Evolutionary conservation across 2,113 vertebrate species (phyloP), one percentile per base, ranked within the genome.

Genomic region (Aphelocoma coerulescens): DNA sequence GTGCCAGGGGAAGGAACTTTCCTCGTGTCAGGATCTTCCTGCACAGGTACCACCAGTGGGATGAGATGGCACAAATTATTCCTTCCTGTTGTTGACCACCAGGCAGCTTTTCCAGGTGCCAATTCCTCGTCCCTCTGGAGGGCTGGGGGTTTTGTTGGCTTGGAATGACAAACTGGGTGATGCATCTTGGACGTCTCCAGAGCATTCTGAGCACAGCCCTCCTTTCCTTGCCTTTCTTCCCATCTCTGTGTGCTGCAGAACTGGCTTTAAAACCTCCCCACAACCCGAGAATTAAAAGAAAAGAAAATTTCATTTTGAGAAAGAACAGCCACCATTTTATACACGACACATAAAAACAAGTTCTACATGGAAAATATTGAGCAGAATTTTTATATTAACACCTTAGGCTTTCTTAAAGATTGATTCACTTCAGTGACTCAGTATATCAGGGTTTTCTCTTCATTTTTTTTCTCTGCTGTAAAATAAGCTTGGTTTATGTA

Each of bases 401-500:
- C 65, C 62, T 92, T 59, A 44, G 72, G 88, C 91, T 95, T 93
- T n/a, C 82, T 93, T 44, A 67, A 88, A 94, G 89, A 61, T 91
- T 85, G 54, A 90, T 54, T 85, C 54, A 84, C 78, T 91, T 83
- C 85, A 62, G 6, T 85, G 85, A 95, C 89, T 97, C 89, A 83
- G 10, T 61, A 66, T 59, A 52, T 96, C 59, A 16, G 37, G 85
- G 10, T 74, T 95, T 95, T 37, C 1, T 1, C 18, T 51, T 37
- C 30, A 11, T 35, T 23, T 85, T 96, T 61, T 65, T 62, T 43
- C 54, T 44, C 33, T 92, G 67, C 96, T 96, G 95, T 97, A 91
- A 97, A 97, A 97, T 85, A 97, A 97, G 91, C 93, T 97, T 96
- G 95, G 71, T 96, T 89, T 95, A 91, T 97, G 96, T 88, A 96